Percentiles rank a stretch among this genome's conserved stretches.
Conservation (phyloP, 2,888 invertebrate species). For the Formica aserva region DNA sequence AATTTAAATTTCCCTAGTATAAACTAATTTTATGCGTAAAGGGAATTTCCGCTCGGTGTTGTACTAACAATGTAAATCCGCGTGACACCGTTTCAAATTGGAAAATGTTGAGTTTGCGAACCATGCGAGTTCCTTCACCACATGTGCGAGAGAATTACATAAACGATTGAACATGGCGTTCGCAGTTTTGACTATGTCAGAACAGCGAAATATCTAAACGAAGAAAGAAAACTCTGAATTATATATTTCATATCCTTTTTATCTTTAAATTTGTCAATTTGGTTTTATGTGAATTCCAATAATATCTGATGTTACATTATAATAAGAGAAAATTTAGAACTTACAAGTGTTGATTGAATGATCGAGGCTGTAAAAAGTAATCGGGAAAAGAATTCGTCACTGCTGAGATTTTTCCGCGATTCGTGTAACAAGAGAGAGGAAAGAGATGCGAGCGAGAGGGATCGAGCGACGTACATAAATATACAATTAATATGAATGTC, state of each 20-base stretch:
- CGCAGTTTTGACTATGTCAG: background rate
- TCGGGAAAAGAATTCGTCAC: background rate
- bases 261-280: background rate
- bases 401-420: slow-evolving; percentile 29
- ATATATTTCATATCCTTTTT: background rate
- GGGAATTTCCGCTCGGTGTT: background rate
- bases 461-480: slow-evolving; percentile 31
- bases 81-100: slow-evolving; percentile 3
- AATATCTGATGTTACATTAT: background rate
- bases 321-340: background rate
- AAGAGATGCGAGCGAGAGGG: slow-evolving; percentile 9
- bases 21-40: background rate
- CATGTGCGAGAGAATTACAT: slow-evolving; percentile 22
- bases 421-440: slow-evolving; percentile 18
- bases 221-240: background rate
- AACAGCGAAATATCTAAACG: background rate
- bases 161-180: slow-evolving; percentile 21
- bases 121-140: background rate
- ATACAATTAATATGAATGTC: slow-evolving; percentile 19
- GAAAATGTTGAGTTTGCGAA: slow-evolving; percentile 37
- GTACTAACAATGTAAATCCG: slow-evolving; percentile 14
- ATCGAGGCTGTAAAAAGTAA: slow-evolving; percentile 26
- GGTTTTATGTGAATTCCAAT: background rate
- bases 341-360: slow-evolving; percentile 6
- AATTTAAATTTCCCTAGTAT: slow-evolving; percentile 18